Base-by-base conservation (phyloP, 2,797 vertebrate species). In the Pyrocephalus nanus region DNA sequence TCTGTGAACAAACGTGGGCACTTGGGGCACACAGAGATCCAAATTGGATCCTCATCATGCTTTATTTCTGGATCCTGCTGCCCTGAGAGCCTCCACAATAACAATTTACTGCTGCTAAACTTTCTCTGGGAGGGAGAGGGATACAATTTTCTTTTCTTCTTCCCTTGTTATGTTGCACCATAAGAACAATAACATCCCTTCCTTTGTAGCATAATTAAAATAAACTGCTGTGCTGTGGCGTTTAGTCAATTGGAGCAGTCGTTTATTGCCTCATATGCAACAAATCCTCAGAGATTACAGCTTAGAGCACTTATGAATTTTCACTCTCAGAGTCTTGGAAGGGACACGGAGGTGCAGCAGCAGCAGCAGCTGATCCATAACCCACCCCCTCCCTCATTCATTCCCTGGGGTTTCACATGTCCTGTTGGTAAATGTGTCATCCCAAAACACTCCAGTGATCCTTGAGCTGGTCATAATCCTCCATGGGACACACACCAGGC, bases 131-230 rank as follows among this genome's bases (percentile, higher is more conserved):
- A 88, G 84, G 86, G 72, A 62, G 65, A 27, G 1, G 71, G 36
- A 76, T 26, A 66, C 47, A 62, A 86, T 95, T 93, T 76, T 15
- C 73, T 69, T 55, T 58, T 18, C 74, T 88, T 75, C 85, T 79
- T 57, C 50, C 45, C 74, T 81, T 61, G 86, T 91, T 93, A 78
- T 61, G 88, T 12, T 60, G 62, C 17, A 57, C 86, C 69, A 10
- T 58, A 96, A 94, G 76, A 96, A 92, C 91, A 95, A 90, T 83
- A 85, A 95, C 57, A 87, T 75, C 67, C 87, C 81, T 91, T 92
- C 62, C 78, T 90, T 96, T 87, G 92, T 51, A 87, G 86, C 80
- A 23, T 97, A 96, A 97, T 97, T 95, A 96, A 95, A 96, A 96
- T 62, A 93, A 96, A 95, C 87, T 83, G 93, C 92, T 65, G 84